Base-by-base conservation (phyloP, 2,888 invertebrate genomes). In the Lithosia quadra region DNA sequence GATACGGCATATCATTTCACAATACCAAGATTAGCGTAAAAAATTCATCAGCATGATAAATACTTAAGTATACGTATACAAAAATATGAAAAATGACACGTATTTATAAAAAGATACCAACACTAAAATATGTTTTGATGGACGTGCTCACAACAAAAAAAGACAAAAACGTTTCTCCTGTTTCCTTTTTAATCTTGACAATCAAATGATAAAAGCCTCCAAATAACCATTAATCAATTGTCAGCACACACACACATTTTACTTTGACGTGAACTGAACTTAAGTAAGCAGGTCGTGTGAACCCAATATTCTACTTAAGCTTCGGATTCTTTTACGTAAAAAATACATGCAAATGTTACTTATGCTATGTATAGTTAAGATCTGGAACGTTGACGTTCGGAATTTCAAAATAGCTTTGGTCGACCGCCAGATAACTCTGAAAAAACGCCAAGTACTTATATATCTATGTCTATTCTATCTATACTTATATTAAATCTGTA, bases 191-290 rank as follows among this genome's bases (percentile, higher is more conserved):
- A 83, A 86, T 83, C 78, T 80, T 69, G 68, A 77, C 77, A 79
- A 78, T 72, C 77, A 78, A 79, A 71, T 70, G 71, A 79, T 78
- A 72, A 75, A 79, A 80, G 71, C 43, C 80, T 80, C 79, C 75
- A 73, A 82, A 79, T 78, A 80, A 74, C 84, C 87, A 90, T 91
- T 90, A 88, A 90, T 91, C 90, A 88, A 86, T 86, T 84, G 91
- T 88, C 90, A 86, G n/a, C n/a, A 18, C 43, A 43, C 18, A 86
- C 87, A 86, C 84, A 85, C 78, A 85, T 85, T 84, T 84, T 82
- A 73, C 78, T 76, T 71, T 83, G 85, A 86, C 83, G 87, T 76
- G 77, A 74, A 67, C 75, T 75, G 43, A 43, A 43, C 43, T 18
- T 39, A 18, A 8, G 43, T 8, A 43, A 15, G 43, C 18, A 18